Evolutionary conservation across 2,888 invertebrate genomes (phyloP), one percentile per base, ranked within the genome.

Genomic region (Kuschelorhynchus macadamiae): DNA sequence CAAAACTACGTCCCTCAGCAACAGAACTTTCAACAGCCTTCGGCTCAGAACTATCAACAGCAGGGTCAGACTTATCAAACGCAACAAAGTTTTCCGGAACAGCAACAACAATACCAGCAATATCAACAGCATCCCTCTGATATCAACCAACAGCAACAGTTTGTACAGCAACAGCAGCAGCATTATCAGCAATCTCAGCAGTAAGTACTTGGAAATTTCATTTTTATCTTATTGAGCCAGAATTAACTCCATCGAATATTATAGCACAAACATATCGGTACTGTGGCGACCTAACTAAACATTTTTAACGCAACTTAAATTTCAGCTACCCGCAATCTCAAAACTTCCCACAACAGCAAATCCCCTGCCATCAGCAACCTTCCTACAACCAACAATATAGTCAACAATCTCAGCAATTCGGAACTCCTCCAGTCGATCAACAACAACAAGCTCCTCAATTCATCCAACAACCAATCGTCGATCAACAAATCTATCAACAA

Each of bases 81-180:
- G 39, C 76, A 76, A 36, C 75, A 74, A 42, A 71, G 69, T n/a
- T 30, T n/a, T 7, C 17, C 20, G 36, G 65, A 74, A 9, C 74
- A 74, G n/a, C 55, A 55, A 14, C 59, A 55, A 41, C 4, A 39
- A n/a, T 53, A 55, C 56, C 36, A 61, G 36, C 68, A 60, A n/a
- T 66, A 85, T 81, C 77, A 82, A 74, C 76, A 75, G 47, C 77
- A 74, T 49, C 70, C 75, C 12, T 20, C 63, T 33, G 63, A 41
- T 21, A 14, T 32, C 14, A 44, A 25, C 12, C 53, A 60, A 80
- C 76, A 85, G 85, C 71, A 80, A 86, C 81, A 85, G 85, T 80
- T 85, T 85, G 77, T 86, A 85, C 83, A 85, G 85, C 84, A 86
- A 85, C 80, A 86, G 86, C 80, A 86, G 86, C 42, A 30, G 16